Conservation (phyloP, 1,140 invertebrate species). For the Bombus terrestris region DNA sequence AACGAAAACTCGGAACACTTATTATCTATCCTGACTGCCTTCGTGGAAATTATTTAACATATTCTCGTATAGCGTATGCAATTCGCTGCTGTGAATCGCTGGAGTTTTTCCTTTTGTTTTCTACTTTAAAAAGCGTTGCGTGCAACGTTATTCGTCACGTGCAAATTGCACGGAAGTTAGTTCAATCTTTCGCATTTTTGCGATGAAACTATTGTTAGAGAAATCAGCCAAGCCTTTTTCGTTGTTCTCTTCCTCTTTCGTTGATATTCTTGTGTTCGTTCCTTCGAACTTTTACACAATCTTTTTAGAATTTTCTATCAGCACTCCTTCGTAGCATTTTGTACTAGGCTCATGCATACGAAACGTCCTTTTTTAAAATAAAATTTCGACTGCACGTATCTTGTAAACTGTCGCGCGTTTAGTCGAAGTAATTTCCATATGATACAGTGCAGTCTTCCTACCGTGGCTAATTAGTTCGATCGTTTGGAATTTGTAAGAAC, state of each 20-base stretch:
- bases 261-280: not conserved
- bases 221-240: not conserved
- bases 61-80: not conserved
- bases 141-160: not conserved
- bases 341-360: not conserved
- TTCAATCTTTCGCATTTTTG: not conserved
- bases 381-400: not conserved
- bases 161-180: not conserved
- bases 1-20: not conserved
- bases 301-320: not conserved
- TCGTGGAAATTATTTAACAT: not conserved
- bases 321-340: not conserved
- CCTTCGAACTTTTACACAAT: too few relatives aligned
- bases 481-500: too few relatives aligned
- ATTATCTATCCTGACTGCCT: not conserved
- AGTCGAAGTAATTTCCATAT: too few relatives aligned
- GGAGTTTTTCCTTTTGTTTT: conserved; percentile 12
- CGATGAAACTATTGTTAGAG: not conserved
- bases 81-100: not conserved
- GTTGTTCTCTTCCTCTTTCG: not conserved
- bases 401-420: too few relatives aligned
- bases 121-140: not conserved
- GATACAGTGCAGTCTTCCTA: too few relatives aligned
- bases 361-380: not conserved
- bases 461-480: too few relatives aligned